Conservation (phyloP, 2,113 vertebrate genomes). For the Tetrax tetrax region DNA sequence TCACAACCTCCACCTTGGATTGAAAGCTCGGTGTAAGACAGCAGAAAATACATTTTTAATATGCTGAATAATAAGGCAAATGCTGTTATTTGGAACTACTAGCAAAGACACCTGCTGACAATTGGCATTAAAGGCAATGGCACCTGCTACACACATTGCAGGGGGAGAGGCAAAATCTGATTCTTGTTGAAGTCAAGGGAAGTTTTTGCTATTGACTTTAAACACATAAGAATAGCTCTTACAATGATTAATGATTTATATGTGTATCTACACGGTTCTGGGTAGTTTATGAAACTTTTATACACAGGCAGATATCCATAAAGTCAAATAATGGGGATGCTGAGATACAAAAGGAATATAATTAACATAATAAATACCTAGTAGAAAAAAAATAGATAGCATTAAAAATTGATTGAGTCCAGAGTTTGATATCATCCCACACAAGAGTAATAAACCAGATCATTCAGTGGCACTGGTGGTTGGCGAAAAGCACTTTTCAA, state of each 20-base stretch:
- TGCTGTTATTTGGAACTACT: not conserved
- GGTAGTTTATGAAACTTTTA: not conserved
- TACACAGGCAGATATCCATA: not conserved
- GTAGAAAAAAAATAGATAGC: not conserved
- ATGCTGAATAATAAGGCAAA: not conserved
- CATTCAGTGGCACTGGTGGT: not conserved
- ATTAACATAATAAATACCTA: not conserved
- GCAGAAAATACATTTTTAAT: constrained; percentile 24
- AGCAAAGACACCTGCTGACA: not conserved
- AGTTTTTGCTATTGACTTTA: not conserved
- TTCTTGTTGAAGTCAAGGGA: not conserved
- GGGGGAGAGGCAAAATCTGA: not conserved
- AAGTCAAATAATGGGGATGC: not conserved
- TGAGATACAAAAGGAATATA: not conserved
- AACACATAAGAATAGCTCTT: not conserved
- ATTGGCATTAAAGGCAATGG: constrained; percentile 3
- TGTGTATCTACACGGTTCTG: not conserved
- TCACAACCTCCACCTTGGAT: not conserved
- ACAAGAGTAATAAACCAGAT: not conserved
- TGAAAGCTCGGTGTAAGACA: not conserved
- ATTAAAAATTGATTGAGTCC: not conserved
- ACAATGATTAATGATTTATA: not conserved
- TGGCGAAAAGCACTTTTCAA: not conserved
- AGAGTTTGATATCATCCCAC: not conserved
- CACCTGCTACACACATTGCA: not conserved